A percentile compares a stretch with the other conserved stretches of the same genome.
Evolutionary conservation across 2,113 vertebrate genomes (phyloP).

Genomic region (Sceloporus undulatus): DNA sequence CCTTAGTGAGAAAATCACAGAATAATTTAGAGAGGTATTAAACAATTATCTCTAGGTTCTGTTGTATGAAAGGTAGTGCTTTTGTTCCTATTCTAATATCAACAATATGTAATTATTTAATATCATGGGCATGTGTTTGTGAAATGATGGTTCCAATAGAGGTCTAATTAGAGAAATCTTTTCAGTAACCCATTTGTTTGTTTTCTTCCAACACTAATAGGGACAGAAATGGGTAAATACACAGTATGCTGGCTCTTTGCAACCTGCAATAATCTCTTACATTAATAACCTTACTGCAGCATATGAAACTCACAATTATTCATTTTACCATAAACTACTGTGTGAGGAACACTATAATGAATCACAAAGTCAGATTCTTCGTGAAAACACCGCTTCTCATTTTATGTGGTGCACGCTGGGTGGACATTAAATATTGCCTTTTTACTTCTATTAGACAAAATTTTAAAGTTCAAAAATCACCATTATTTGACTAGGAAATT

Average conservation of each 20-base stretch:
- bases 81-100: constrained; percentile 52
- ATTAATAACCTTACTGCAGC: constrained; percentile 47
- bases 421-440: constrained; percentile 11
- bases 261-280: constrained; percentile 61
- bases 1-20: constrained; percentile 45
- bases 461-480: constrained; percentile 9
- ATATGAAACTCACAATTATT: constrained; percentile 57
- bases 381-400: constrained; percentile 19
- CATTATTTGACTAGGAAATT: constrained; percentile 26
- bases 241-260: not conserved
- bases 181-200: constrained; percentile 42
- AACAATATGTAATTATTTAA: constrained; percentile 54
- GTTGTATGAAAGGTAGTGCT: constrained; percentile 41
- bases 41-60: constrained; percentile 48
- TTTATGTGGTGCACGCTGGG: constrained; percentile 14
- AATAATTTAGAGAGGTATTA: constrained; percentile 59
- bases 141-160: constrained; percentile 33
- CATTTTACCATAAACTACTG: constrained; percentile 57
- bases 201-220: constrained; percentile 48
- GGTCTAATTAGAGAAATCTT: constrained; percentile 55
- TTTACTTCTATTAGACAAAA: constrained; percentile 1
- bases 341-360: constrained; percentile 45
- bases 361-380: constrained; percentile 34
- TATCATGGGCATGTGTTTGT: constrained; percentile 34
- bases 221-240: constrained; percentile 54